These are phyloP conservation scores for Cyprinodon brontotheroides DNA, from an alignment of 2,113 vertebrate genomes.

Conservation along the genomic window DNA sequence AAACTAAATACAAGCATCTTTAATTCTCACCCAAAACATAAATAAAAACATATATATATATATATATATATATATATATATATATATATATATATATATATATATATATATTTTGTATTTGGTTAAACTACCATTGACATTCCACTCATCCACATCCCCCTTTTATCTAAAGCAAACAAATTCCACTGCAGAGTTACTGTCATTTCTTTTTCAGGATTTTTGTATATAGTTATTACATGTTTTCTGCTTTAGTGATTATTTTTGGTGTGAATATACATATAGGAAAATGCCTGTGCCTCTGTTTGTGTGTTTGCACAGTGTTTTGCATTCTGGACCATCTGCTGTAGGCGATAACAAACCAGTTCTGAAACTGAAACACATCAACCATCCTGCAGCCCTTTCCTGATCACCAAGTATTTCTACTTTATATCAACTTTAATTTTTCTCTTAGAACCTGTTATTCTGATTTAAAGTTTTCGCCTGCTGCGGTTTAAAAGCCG, in stretches of 20 bases:
- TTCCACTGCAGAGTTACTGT: not conserved
- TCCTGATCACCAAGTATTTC: constrained; percentile 17
- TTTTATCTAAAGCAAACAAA: not conserved
- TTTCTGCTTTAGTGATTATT: not conserved
- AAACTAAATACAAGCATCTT: not conserved
- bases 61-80: too few relatives aligned
- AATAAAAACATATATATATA: too few relatives aligned
- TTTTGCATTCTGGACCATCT: constrained; percentile 46
- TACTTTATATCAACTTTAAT: constrained; percentile 35
- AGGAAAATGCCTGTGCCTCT: not conserved
- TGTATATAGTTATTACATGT: not conserved
- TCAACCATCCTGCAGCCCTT: constrained; percentile 27
- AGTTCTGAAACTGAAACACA: constrained; percentile 34
- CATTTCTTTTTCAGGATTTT: not conserved
- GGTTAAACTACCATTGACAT: not conserved
- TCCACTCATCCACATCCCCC: too few relatives aligned
- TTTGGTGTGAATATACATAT: not conserved
- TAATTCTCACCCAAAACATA: too few relatives aligned
- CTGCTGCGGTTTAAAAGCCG: constrained; percentile 4
- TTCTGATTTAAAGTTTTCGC: constrained; percentile 22
- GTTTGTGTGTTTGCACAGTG: constrained; percentile 10
- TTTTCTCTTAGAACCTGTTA: constrained; percentile 21
- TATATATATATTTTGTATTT: too few relatives aligned
- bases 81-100: too few relatives aligned
- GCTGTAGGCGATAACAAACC: constrained; percentile 57